A percentile compares a stretch with the other conserved stretches of the same genome.
These are phyloP conservation scores for Psittacula derbiana DNA, from an alignment of 2,797 vertebrate species.

Conservation along the genomic window DNA sequence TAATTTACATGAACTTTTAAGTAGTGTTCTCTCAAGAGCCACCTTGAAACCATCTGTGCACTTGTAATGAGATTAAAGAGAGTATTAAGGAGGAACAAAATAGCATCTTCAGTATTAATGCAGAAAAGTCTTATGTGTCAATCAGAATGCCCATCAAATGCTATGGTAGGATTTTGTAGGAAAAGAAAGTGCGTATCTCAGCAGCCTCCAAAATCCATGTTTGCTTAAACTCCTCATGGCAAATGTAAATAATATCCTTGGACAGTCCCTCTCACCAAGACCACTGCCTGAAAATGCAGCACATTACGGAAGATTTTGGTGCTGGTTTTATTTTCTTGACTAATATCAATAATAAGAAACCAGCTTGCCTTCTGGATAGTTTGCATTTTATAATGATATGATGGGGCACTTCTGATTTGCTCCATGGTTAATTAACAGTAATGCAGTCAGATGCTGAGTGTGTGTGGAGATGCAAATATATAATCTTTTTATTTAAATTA, in stretches of 20 bases:
- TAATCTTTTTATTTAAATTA: not conserved
- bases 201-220: slow-evolving; percentile 42
- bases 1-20: slow-evolving; percentile 65
- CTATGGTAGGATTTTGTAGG: slow-evolving; percentile 65
- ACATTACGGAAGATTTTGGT: slow-evolving; percentile 72
- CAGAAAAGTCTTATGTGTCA: slow-evolving; percentile 24
- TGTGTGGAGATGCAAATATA: not conserved
- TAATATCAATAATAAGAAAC: not conserved
- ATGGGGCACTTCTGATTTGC: slow-evolving; percentile 53
- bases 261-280: slow-evolving; percentile 54
- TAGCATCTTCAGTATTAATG: slow-evolving; percentile 69
- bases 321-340: slow-evolving; percentile 57
- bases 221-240: slow-evolving; percentile 20
- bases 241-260: slow-evolving; percentile 49
- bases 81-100: slow-evolving; percentile 59
- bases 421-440: slow-evolving; percentile 53
- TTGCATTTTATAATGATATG: slow-evolving; percentile 47
- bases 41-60: slow-evolving; percentile 66
- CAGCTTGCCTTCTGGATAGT: slow-evolving; percentile 18
- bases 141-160: slow-evolving; percentile 68
- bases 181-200: slow-evolving; percentile 64
- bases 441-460: slow-evolving; percentile 57
- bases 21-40: slow-evolving; percentile 72
- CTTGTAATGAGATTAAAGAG: slow-evolving; percentile 63
- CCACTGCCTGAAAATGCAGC: slow-evolving; percentile 72